Conservation (phyloP, 2,888 invertebrate genomes). For the Monoplex corrugatus region DNA sequence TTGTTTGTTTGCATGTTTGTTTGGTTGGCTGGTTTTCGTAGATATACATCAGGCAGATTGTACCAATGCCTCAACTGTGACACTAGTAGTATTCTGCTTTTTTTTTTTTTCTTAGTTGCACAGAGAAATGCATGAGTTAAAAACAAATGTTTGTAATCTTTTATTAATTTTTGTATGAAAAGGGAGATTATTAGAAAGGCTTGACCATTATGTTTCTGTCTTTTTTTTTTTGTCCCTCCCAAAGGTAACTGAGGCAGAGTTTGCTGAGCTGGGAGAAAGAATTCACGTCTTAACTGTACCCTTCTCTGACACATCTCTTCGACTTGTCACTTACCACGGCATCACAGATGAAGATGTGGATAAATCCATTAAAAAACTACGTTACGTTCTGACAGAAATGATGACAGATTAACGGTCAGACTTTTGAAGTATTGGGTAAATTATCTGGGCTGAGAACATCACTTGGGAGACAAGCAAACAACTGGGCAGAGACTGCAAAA, state of each 20-base stretch:
- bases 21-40: too few species aligned
- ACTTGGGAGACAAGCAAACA: too few species aligned
- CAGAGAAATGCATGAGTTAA: background rate
- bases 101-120: background rate
- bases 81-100: background rate
- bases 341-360: constrained; percentile 62
- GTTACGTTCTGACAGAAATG: constrained; percentile 64
- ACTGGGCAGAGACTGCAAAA: background rate
- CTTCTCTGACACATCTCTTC: constrained; percentile 61
- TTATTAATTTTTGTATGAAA: too few species aligned
- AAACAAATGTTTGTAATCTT: background rate
- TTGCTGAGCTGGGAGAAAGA: constrained; percentile 57
- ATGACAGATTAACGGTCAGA: background rate
- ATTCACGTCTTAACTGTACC: constrained; percentile 60
- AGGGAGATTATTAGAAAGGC: background rate
- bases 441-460: too few species aligned
- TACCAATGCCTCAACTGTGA: too few species aligned
- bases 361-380: constrained; percentile 65
- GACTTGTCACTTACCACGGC: constrained; percentile 71
- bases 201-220: background rate
- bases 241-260: constrained; percentile 71
- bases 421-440: background rate
- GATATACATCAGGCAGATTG: too few species aligned
- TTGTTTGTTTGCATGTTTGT: background rate
- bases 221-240: constrained; percentile 42